These are phyloP conservation scores for Nycticryphes semicollaris DNA, from an alignment of 2,113 vertebrate species.

Conservation along the genomic window DNA sequence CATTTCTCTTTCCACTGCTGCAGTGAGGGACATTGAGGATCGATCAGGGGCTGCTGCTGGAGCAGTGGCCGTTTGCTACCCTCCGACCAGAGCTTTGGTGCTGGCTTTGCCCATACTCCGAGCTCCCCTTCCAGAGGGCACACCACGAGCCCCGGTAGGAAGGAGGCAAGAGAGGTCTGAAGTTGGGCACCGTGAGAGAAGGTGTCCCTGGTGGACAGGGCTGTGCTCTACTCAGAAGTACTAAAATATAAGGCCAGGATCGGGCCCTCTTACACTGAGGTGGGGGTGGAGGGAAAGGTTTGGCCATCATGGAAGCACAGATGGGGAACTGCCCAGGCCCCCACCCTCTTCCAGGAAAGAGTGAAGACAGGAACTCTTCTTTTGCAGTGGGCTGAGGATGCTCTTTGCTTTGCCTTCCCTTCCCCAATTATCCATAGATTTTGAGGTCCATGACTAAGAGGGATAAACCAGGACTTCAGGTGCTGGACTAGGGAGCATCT, in stretches of 20 bases:
- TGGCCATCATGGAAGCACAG: neutral
- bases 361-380: neutral
- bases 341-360: neutral
- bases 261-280: neutral
- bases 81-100: neutral
- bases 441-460: neutral
- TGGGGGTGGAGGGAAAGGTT: neutral
- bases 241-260: neutral
- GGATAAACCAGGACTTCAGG: neutral
- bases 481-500: neutral
- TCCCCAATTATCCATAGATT: accelerated
- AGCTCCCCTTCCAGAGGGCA: neutral
- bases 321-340: neutral
- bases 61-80: neutral
- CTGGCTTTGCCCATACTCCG: neutral
- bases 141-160: accelerated
- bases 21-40: accelerated
- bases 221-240: neutral
- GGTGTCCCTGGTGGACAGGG: neutral
- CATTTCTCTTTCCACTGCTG: neutral
- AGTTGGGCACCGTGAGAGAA: too few relatives aligned
- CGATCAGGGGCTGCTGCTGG: neutral
- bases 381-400: neutral
- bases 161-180: neutral
- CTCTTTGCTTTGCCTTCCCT: neutral